phyloP scores from a whole-genome alignment of 92 coral and sea anemone genomes.

The Galaxea fascicularis region DNA sequence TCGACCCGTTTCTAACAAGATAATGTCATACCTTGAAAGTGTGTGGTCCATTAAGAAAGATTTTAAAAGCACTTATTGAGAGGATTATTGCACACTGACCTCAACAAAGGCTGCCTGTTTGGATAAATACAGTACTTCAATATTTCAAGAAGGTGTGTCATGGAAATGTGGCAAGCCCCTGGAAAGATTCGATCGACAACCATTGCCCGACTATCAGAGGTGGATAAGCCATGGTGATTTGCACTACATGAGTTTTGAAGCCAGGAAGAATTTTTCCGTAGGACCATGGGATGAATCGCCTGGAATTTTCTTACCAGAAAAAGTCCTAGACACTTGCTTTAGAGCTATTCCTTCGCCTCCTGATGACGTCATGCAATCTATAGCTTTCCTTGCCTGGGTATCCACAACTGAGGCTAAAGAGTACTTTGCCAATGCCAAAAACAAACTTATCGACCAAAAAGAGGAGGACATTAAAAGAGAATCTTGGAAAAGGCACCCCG shows the following conservation, averaged over 20 bases:
- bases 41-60: constrained; percentile 27
- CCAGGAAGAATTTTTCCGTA: constrained; percentile 23
- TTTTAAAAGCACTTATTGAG: constrained; percentile 34
- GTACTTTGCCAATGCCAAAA: constrained; percentile 21
- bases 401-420: constrained; percentile 29
- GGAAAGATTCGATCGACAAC: constrained; percentile 29
- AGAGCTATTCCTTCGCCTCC: constrained; percentile 20
- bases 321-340: constrained; percentile 45
- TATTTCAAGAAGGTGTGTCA: constrained; percentile 28
- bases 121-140: constrained; percentile 42
- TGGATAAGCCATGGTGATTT: constrained; percentile 35
- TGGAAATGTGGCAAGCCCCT: constrained; percentile 7
- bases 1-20: background rate
- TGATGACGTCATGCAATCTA: background rate
- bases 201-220: constrained; percentile 51
- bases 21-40: constrained; percentile 24
- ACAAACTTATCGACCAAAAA: constrained; percentile 27
- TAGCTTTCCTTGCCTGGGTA: constrained; percentile 52
- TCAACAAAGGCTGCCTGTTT: constrained; percentile 30
- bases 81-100: constrained; percentile 37
- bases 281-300: constrained; percentile 45
- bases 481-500: constrained; percentile 44
- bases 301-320: constrained; percentile 51
- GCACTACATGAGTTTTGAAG: constrained; percentile 32
- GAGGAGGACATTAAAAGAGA: constrained; percentile 41